Conservation (phyloP, 2,888 invertebrate genomes). For the Notodonta ziczac region DNA sequence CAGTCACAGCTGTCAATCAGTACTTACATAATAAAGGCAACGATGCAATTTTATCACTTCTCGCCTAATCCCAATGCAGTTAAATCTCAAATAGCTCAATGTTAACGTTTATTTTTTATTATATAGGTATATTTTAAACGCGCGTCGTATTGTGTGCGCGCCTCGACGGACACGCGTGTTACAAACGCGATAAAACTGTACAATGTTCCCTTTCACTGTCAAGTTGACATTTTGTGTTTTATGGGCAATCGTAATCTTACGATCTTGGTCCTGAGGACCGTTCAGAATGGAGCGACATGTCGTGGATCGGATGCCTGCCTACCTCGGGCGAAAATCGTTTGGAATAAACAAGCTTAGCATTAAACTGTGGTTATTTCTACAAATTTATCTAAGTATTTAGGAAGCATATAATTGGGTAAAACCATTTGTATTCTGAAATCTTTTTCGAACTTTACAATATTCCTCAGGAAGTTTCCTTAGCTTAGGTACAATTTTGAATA, state of each 20-base stretch:
- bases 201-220: constrained; percentile 38
- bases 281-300: not conserved
- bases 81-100: constrained; percentile 23
- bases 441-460: no score
- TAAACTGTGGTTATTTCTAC: no score
- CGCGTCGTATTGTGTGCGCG: constrained; percentile 14
- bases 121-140: constrained; percentile 31
- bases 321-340: no score
- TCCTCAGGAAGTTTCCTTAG: no score
- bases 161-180: constrained; percentile 27
- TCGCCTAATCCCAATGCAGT: constrained; percentile 46
- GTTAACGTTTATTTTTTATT: constrained; percentile 18
- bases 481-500: no score
- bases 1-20: constrained; percentile 46
- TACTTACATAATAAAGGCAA: constrained; percentile 1
- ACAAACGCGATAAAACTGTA: constrained; percentile 36
- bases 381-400: no score
- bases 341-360: no score
- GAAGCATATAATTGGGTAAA: no score
- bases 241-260: constrained; percentile 24
- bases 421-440: no score
- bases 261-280: not conserved
- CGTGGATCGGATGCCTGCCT: not conserved
- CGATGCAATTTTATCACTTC: constrained; percentile 43
- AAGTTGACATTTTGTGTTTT: constrained; percentile 18